These are phyloP conservation scores for Phaonia tiefii DNA, from an alignment of 2,888 invertebrate species.

Conservation along the genomic window DNA sequence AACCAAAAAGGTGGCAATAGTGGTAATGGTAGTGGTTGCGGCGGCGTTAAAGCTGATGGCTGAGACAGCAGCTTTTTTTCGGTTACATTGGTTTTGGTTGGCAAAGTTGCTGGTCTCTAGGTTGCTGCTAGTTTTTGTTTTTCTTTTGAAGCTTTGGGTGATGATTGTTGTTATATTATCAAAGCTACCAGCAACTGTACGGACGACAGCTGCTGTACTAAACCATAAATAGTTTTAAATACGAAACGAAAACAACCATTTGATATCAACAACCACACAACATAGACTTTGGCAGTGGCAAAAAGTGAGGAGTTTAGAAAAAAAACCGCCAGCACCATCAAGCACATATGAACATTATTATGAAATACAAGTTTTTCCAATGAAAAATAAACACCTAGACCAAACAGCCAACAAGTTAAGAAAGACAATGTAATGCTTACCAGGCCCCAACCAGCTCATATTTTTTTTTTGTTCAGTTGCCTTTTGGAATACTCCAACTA, in stretches of 20 bases:
- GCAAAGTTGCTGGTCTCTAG: not conserved
- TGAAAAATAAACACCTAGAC: slow-evolving; percentile 23
- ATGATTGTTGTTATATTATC: slow-evolving; percentile 34
- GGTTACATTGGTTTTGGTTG: slow-evolving; percentile 13
- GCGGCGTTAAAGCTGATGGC: slow-evolving; percentile 3
- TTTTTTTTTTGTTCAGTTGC: slow-evolving; percentile 4
- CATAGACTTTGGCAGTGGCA: slow-evolving; percentile 62
- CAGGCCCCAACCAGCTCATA: slow-evolving; percentile 25
- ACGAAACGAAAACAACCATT: slow-evolving; percentile 40
- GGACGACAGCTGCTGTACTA: slow-evolving; percentile 64
- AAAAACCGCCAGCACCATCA: slow-evolving; percentile 25
- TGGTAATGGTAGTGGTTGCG: not conserved
- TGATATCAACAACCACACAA: slow-evolving; percentile 58
- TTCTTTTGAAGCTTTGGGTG: not conserved
- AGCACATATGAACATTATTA: slow-evolving; percentile 62
- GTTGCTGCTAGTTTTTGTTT: not conserved
- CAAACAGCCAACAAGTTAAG: slow-evolving; percentile 39
- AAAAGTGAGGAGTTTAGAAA: slow-evolving; percentile 43
- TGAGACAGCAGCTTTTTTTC: not conserved
- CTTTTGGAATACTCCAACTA: slow-evolving; percentile 12
- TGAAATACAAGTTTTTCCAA: slow-evolving; percentile 59
- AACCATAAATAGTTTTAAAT: slow-evolving; percentile 64
- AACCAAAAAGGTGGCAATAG: slow-evolving; percentile 18
- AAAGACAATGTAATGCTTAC: slow-evolving; percentile 32
- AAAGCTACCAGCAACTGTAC: slow-evolving; percentile 15